phyloP scores from a whole-genome alignment of 2,797 vertebrate genomes.

The Anabas testudineus region DNA sequence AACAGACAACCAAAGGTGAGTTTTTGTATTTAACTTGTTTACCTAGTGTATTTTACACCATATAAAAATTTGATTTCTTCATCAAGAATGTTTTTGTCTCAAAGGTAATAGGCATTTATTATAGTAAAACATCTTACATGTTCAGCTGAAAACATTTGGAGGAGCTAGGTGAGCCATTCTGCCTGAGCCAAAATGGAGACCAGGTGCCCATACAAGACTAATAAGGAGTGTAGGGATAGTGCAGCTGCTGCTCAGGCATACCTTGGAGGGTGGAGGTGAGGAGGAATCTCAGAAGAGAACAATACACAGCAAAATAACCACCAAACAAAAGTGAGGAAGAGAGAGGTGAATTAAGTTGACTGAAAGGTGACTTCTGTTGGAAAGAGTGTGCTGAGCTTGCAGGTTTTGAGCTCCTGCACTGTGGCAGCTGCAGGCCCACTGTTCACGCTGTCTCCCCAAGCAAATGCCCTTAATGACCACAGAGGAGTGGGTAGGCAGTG shows the following conservation, averaged over 20 bases:
- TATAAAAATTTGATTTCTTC: too few species aligned
- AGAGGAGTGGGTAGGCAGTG: slow-evolving; percentile 5
- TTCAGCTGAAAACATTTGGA: slow-evolving; percentile 32
- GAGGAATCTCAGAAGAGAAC: slow-evolving; percentile 31
- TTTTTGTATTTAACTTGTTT: slow-evolving; percentile 43
- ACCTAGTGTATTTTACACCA: neutral
- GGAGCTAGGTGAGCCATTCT: slow-evolving; percentile 44
- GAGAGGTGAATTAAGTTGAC: slow-evolving; percentile 16
- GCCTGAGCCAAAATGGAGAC: slow-evolving; percentile 56
- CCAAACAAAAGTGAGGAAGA: slow-evolving; percentile 21
- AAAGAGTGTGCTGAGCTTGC: slow-evolving; percentile 15
- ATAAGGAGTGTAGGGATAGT: slow-evolving; percentile 64
- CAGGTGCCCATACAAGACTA: slow-evolving; percentile 61
- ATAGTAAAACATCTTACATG: slow-evolving; percentile 9
- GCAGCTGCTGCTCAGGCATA: slow-evolving; percentile 55
- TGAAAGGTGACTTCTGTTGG: slow-evolving; percentile 23
- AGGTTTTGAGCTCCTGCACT: slow-evolving; percentile 34
- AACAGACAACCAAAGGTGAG: slow-evolving; percentile 99
- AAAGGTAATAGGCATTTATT: slow-evolving; percentile 17
- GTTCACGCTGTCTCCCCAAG: slow-evolving; percentile 30
- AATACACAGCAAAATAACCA: slow-evolving; percentile 21
- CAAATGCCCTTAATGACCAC: slow-evolving; percentile 28
- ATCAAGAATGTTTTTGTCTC: neutral
- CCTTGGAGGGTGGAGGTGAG: slow-evolving; percentile 50
- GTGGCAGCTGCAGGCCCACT: slow-evolving; percentile 29